Percentiles rank a stretch among this genome's conserved stretches.
These are phyloP conservation scores for Macquaria ambigua DNA, from an alignment of 2,113 vertebrate species.

Conservation along the genomic window DNA sequence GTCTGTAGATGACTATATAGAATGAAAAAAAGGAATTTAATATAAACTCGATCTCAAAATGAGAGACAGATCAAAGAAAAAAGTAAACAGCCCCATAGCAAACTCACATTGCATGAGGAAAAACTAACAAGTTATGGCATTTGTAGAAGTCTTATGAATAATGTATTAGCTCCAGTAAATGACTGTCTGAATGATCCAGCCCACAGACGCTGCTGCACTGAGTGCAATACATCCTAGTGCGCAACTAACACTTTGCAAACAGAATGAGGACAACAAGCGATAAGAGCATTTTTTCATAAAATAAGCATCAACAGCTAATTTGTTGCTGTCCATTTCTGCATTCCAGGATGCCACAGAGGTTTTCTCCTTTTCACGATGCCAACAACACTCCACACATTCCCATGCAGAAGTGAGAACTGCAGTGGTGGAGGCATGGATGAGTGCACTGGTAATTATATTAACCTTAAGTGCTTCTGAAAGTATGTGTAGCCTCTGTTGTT, in stretches of 20 bases:
- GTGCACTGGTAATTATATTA: conserved; percentile 64
- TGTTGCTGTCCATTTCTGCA: conserved; percentile 26
- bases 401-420: conserved; percentile 38
- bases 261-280: conserved; percentile 3
- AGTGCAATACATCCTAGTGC: conserved; percentile 7
- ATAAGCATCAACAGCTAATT: conserved; percentile 13
- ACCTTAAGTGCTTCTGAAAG: conserved; percentile 74
- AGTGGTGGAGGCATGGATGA: conserved; percentile 30
- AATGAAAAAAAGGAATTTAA: conserved; percentile 10
- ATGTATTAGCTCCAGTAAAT: conserved; percentile 72
- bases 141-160: conserved; percentile 69
- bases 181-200: conserved; percentile 62
- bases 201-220: conserved; percentile 43
- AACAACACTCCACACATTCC: conserved; percentile 32
- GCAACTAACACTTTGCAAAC: neutral
- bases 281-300: neutral
- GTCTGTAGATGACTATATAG: conserved; percentile 5
- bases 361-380: conserved; percentile 16
- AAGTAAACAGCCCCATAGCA: conserved; percentile 36
- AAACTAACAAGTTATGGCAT: conserved; percentile 67
- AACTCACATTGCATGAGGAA: conserved; percentile 44
- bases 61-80: conserved; percentile 45
- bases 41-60: conserved; percentile 21
- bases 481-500: conserved; percentile 43
- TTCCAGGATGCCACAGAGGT: conserved; percentile 4